A percentile compares a stretch with the other conserved stretches of the same genome.
Conservation (phyloP, 1,140 invertebrate genomes). For the Drosophila auraria region DNA sequence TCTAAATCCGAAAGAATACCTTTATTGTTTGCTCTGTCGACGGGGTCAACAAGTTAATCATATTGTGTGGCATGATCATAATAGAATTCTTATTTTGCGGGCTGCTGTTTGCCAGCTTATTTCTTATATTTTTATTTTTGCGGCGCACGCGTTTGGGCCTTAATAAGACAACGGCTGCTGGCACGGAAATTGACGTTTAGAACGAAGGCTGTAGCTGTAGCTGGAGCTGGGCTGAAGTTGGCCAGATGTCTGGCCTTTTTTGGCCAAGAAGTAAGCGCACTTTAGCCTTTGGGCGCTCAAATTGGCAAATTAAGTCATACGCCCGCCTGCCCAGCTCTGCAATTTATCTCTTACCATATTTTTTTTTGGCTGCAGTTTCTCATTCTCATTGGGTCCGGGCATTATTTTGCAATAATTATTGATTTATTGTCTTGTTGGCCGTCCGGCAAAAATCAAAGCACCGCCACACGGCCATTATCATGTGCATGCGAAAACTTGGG, state of each 20-base stretch:
- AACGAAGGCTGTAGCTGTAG: constrained; percentile 38
- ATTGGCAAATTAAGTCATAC: constrained; percentile 84
- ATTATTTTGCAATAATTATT: constrained; percentile 82
- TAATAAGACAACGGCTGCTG: constrained; percentile 56
- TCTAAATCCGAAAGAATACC: constrained; percentile 64
- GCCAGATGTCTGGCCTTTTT: constrained; percentile 78
- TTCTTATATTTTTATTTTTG: constrained; percentile 8
- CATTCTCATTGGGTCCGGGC: constrained; percentile 9
- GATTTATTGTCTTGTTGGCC: constrained; percentile 81
- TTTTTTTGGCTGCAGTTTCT: constrained; percentile 33
- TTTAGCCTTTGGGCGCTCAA: constrained; percentile 76
- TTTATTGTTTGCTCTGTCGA: constrained; percentile 65
- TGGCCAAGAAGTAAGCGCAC: constrained; percentile 62
- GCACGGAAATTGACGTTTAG: constrained; percentile 81
- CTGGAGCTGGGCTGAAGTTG: constrained; percentile 9
- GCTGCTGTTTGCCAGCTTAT: constrained; percentile 25
- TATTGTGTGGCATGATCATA: constrained; percentile 78
- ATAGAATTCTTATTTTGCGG: constrained; percentile 75
- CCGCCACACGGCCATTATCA: constrained; percentile 70
- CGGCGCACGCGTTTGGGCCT: constrained; percentile 57
- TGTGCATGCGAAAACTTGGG: constrained; percentile 64
- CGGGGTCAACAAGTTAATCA: constrained; percentile 81
- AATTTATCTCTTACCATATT: constrained; percentile 64
- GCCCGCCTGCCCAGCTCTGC: constrained; percentile 67
- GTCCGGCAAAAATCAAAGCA: constrained; percentile 68